phyloP scores from a whole-genome alignment of 2,113 vertebrate genomes.

The Balaeniceps rex region DNA sequence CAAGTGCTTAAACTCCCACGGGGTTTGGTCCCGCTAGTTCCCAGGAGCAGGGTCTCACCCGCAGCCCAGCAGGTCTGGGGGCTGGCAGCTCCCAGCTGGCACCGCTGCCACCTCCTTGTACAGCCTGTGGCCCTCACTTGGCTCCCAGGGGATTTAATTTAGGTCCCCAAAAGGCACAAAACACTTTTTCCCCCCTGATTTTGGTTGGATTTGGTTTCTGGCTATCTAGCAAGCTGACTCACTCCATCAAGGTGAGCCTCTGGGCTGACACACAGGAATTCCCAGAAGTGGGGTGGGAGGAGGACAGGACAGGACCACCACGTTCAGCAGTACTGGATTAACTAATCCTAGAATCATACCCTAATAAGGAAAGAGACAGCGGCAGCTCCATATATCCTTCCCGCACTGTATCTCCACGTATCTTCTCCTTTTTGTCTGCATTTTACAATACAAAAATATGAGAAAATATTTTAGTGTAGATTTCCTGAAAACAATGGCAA shows the following conservation, averaged over 20 bases:
- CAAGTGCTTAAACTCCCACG: rapidly evolving
- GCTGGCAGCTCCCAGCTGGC: neutral
- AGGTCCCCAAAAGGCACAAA: neutral
- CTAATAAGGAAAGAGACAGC: neutral
- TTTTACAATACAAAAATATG: neutral
- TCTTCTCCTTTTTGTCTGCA: neutral
- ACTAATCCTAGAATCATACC: neutral
- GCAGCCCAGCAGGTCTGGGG: neutral
- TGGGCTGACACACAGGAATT: neutral
- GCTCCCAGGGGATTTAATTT: neutral
- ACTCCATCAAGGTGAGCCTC: neutral
- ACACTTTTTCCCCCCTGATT: rapidly evolving
- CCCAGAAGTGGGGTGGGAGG: neutral
- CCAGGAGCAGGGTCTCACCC: neutral
- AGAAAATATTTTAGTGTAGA: neutral
- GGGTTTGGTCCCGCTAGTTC: neutral
- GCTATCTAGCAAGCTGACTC: neutral
- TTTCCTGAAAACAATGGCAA: neutral
- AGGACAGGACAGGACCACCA: neutral
- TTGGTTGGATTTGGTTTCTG: neutral
- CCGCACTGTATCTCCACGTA: rapidly evolving
- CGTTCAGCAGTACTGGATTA: neutral
- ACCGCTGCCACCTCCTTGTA: neutral
- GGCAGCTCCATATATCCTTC: neutral
- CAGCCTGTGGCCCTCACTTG: neutral